Base-by-base conservation (phyloP, 2,888 invertebrate species). In the Lamellibrachia columna region DNA sequence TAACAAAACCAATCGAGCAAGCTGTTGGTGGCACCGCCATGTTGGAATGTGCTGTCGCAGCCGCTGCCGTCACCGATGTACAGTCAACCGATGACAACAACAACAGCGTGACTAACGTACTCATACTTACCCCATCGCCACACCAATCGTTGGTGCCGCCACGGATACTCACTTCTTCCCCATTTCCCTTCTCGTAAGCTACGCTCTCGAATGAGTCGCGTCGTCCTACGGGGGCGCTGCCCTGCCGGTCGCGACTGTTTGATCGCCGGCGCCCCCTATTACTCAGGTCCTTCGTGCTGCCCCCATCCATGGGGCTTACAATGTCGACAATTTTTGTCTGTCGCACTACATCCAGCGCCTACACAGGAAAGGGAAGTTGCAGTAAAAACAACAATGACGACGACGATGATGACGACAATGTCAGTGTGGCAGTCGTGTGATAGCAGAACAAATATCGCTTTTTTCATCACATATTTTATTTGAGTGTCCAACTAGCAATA, bases 331-430 rank as follows among this genome's bases (percentile, higher is more conserved):
- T 98, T 96, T 98, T 98, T 93, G 98, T 98, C 97, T 98, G 98
- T 97, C 98, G 98, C 96, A 98, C 98, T 96, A 98, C 98, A 97
- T 99, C 99, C 97, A 98, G 97, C 94, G 98, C 98, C 98, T 98
- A 95, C 52, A 91, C 52, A 52, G 91, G 52, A 91, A 91, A 75
- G 75, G 75, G 3, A 75, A 75, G 75, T 75, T 15, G 75, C 22
- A 75, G 75, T 75, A 75, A 75, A 40, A 75, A 75, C 75, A 75
- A 75, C 15, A n/a, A 22, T 75, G 75, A 75, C 75, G 75, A 22
- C 22, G 75, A 75, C n/a, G 75, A 1, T 75, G 75, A 75, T n/a
- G 75, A 75, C 75, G 15, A 58, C 8, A 75, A 75, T 75, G 75
- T 75, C 75, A n/a, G 75, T 55, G 75, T 75, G 15, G 75, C 75